Evolutionary conservation across 2,797 vertebrate genomes (phyloP), one percentile per base, ranked within the genome.

Genomic region (Phylloscopus collybita): DNA sequence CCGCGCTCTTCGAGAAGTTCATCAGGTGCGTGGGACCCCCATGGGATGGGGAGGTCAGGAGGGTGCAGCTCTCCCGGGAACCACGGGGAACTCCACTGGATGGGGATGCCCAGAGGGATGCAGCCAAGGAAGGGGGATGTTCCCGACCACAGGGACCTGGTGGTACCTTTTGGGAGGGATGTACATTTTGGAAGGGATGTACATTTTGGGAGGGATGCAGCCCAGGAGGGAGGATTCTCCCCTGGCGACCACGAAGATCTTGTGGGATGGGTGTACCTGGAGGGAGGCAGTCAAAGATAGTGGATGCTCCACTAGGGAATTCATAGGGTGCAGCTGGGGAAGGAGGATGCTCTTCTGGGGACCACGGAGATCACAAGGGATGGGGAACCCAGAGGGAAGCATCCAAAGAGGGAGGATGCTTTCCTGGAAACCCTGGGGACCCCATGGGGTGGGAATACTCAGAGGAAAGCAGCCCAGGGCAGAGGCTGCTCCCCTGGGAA

Each of bases 1-100:
- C 98, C 0, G 95, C 97, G 0, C 98, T 99, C 94, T 99, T 99
- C 0, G 98, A 99, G 86, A 99, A 98, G 95, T 99, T 99, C 97
- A 98, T 99, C 98, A 99, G 99, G 99, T 99, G 87, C 0, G 38
- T 76, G 90, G 9, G 66, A 32, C 56, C 3, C 4, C 16, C 5
- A 0, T 0, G 45, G 62, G 27, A 18, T 14, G 47, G 40, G 38
- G 69, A 45, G 4, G 3, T 1, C 2, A 26, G 45, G 30, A 10
- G 27, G 38, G 34, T 7, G 21, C 13, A 5, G 60, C 50, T 47
- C 19, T 11, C 32, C 45, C n/a, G 32, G 53, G 76, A 34, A 42
- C 2, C 6, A 4, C 0, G 3, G 56, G 56, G 21, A 53, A 3
- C 32, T 42, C 53, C 61, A 18, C 0, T 3, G 49, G 74, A 51